Evolutionary conservation across 2,888 invertebrate genomes (phyloP), one percentile per base, ranked within the genome.

Genomic region (Parnassius apollo): DNA sequence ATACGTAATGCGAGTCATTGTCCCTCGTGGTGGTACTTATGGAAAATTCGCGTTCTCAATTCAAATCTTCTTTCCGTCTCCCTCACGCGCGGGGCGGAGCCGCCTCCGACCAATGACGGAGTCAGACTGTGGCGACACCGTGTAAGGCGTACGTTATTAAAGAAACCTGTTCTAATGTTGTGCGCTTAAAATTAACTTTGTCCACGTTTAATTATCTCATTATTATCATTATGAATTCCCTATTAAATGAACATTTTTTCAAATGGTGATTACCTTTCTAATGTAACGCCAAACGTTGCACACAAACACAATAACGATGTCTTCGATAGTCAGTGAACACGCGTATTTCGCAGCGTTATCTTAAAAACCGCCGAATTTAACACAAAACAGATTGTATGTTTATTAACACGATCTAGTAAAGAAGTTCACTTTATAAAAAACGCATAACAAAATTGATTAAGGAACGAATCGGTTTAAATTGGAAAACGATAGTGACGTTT

Each of bases 151-250:
- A 87, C 85, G 91, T 89, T 89, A 88, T 90, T 90, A 90, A 91
- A 88, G 86, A 91, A 92, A 92, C 92, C 92, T 87, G 92, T 92
- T 92, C 91, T 92, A 91, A 91, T 91, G 88, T 89, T 88, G 89
- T 83, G 88, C 88, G 88, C 86, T 88, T 91, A 91, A 90, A 92
- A 92, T 92, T 92, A 90, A 92, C 92, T 92, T 91, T 88, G 89
- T 91, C 85, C 86, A 86, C 88, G 88, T 91, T 89, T 91, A 91
- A 92, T 92, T 91, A 91, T 91, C 91, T 91, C 88, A 91, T 91
- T 91, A 91, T 90, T 88, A 88, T 89, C 84, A 91, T 91, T 91
- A 90, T 88, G 87, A 89, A 90, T 89, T 86, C 88, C 81, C 81
- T 80, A 87, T 87, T 90, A 90, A 91, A 91, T 90, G 86, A 84